Evolutionary conservation across 2,113 vertebrate genomes (phyloP).

Genomic region (Pitta sordida): DNA sequence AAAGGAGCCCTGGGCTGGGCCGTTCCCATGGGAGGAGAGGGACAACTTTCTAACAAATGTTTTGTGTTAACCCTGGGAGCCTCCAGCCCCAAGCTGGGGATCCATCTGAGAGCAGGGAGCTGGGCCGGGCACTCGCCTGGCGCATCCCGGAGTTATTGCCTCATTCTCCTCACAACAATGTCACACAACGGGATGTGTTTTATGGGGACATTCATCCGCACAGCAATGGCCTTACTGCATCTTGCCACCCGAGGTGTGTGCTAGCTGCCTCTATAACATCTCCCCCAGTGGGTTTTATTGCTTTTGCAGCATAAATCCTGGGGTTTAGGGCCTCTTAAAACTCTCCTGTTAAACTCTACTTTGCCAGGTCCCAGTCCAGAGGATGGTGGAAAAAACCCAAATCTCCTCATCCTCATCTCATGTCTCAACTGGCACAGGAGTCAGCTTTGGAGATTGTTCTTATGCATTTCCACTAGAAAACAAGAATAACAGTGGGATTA

Average conservation of each 20-base stretch:
- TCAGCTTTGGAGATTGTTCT: background rate
- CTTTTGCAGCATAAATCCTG: background rate
- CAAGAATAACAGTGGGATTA: background rate
- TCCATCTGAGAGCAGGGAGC: background rate
- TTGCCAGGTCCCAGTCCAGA: background rate
- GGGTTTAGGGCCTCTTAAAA: constrained; percentile 17
- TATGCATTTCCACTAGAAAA: background rate
- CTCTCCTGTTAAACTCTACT: background rate
- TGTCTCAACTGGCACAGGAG: background rate
- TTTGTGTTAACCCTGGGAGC: constrained; percentile 1
- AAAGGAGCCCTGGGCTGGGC: background rate
- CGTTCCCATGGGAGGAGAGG: background rate
- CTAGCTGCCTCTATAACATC: constrained; percentile 22
- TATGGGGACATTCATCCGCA: constrained; percentile 37
- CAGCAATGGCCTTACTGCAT: background rate
- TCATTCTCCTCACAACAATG: constrained; percentile 47
- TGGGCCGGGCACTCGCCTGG: background rate
- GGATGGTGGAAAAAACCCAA: background rate
- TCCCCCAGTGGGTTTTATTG: constrained; percentile 1
- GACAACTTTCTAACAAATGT: background rate
- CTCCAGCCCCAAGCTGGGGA: background rate
- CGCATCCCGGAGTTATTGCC: background rate
- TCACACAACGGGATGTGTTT: constrained; percentile 8
- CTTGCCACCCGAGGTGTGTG: constrained; percentile 21
- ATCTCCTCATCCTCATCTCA: background rate